These are phyloP conservation scores for Mythimna vitellina DNA, from an alignment of 2,888 invertebrate genomes.

Conservation along the genomic window DNA sequence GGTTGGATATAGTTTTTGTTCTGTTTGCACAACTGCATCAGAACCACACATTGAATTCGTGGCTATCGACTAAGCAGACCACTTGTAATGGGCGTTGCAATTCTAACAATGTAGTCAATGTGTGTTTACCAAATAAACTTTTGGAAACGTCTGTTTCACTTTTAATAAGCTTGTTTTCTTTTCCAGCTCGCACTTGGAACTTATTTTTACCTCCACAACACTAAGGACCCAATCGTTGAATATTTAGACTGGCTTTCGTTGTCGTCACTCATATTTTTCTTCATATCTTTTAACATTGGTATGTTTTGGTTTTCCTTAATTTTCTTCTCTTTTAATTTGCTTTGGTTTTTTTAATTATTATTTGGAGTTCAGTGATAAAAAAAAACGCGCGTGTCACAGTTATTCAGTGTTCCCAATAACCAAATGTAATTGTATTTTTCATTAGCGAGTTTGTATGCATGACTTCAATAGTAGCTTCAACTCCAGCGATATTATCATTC, in stretches of 20 bases:
- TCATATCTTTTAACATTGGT: conserved; percentile 73
- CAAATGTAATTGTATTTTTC: too few species aligned
- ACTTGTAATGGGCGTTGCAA: not conserved
- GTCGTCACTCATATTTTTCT: conserved; percentile 68
- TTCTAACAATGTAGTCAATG: not conserved
- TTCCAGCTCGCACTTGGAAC: conserved; percentile 70
- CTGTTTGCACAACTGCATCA: not conserved
- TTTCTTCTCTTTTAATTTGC: not conserved
- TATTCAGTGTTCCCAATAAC: too few species aligned
- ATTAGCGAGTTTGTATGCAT: too few species aligned
- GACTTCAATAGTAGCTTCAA: too few species aligned
- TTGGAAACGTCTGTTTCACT: not conserved
- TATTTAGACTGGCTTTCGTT: conserved; percentile 73
- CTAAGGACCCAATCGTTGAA: conserved; percentile 44
- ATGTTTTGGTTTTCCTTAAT: conserved; percentile 36
- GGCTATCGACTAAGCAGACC: not conserved
- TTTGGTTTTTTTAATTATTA: not conserved
- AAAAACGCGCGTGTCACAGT: too few species aligned
- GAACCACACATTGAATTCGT: not conserved
- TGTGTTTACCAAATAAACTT: not conserved
- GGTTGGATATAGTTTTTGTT: not conserved
- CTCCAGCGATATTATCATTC: too few species aligned
- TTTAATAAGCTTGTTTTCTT: not conserved
- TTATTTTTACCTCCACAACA: conserved; percentile 70
- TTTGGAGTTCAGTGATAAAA: too few species aligned